Evolutionary conservation across 2,888 invertebrate species (phyloP).

Genomic region (Lissocephala sabroskyi): DNA sequence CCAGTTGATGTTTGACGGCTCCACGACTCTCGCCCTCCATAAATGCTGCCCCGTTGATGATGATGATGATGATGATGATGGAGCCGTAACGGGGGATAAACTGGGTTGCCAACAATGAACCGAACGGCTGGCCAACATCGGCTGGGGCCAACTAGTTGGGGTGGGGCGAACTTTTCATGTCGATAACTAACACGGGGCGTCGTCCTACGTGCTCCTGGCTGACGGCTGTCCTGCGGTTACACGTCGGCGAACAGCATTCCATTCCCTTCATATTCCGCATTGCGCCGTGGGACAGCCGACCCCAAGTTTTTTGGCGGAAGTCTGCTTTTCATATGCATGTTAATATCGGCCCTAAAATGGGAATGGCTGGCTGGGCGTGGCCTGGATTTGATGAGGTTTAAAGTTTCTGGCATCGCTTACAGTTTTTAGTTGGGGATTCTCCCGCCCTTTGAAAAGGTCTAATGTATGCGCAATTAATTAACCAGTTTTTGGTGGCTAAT

Average conservation of each 20-base stretch:
- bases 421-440: too few relatives aligned
- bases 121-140: slow-evolving; percentile 31
- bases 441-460: too few relatives aligned
- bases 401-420: too few relatives aligned
- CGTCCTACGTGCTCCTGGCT: not conserved
- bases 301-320: slow-evolving; percentile 38
- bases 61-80: slow-evolving; percentile 26
- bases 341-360: too few relatives aligned
- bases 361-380: too few relatives aligned
- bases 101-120: slow-evolving; percentile 26
- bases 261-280: slow-evolving; percentile 45
- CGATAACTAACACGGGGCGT: slow-evolving; percentile 21
- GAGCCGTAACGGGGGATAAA: slow-evolving; percentile 46
- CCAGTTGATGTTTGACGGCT: slow-evolving; percentile 18
- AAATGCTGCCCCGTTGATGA: not conserved
- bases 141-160: slow-evolving; percentile 15
- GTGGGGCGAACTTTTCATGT: slow-evolving; percentile 10
- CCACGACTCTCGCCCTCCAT: not conserved
- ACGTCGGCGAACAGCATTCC: too few relatives aligned
- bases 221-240: too few relatives aligned
- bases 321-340: slow-evolving; percentile 61
- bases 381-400: too few relatives aligned
- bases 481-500: too few relatives aligned
- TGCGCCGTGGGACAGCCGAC: slow-evolving; percentile 25
- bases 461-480: too few relatives aligned